Percentiles rank a stretch among this genome's conserved stretches.
phyloP scores from a whole-genome alignment of 2,113 vertebrate species.

The Amphiprion percula region DNA sequence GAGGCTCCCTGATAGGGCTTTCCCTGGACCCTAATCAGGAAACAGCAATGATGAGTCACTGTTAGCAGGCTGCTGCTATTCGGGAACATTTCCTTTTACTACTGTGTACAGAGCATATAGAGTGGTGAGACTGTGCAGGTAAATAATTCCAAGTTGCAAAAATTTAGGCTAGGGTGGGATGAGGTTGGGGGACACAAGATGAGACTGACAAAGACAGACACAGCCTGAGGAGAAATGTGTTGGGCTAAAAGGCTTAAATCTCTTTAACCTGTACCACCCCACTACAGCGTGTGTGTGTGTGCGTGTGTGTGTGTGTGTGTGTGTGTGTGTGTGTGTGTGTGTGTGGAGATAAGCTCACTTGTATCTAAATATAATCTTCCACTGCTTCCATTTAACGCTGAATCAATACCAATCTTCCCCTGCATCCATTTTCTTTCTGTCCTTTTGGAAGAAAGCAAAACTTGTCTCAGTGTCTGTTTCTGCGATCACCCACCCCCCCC shows the following conservation, averaged over 20 bases:
- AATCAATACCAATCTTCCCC: slow-evolving; percentile 35
- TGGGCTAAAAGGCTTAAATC: slow-evolving; percentile 27
- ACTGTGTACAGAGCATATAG: slow-evolving; percentile 2
- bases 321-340: slow-evolving; percentile 18
- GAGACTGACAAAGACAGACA: slow-evolving; percentile 27
- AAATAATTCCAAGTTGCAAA: slow-evolving; percentile 6
- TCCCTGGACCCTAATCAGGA: slow-evolving; percentile 19
- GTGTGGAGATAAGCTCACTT: slow-evolving; percentile 2
- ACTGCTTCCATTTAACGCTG: slow-evolving; percentile 33
- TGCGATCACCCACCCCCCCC: neutral
- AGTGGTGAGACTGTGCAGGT: neutral
- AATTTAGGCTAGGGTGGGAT: neutral
- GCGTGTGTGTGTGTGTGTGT: slow-evolving; percentile 13
- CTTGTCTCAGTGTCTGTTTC: neutral
- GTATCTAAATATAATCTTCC: slow-evolving; percentile 40
- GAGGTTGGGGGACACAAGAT: neutral
- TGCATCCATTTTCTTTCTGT: slow-evolving; percentile 14
- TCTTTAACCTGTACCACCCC: slow-evolving; percentile 11
- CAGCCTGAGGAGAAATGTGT: slow-evolving; percentile 22
- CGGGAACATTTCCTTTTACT: neutral
- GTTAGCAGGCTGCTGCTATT: slow-evolving; percentile 10
- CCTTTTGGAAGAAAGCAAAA: neutral
- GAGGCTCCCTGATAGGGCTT: neutral
- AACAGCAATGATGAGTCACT: slow-evolving; percentile 23
- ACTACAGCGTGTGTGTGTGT: slow-evolving; percentile 28